Evolutionary conservation across 2,797 vertebrate genomes (phyloP), one percentile per base, ranked within the genome.

Genomic region (Onychomys torridus): DNA sequence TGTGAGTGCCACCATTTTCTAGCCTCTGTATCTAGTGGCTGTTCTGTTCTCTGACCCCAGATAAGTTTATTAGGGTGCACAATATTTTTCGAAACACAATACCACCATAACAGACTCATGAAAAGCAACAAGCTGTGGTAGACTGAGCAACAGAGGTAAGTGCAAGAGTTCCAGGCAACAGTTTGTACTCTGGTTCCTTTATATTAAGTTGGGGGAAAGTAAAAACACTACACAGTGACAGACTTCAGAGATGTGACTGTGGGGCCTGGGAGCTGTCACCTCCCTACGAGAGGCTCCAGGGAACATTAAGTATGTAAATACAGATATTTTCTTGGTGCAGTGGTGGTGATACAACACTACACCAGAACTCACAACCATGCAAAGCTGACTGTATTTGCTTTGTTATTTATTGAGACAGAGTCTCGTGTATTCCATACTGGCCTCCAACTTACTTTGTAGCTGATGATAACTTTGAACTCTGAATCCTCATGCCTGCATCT

Each of bases 151-250:
- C 11, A 2, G 4, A 23, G 46, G 23, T 0, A 25, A 34, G 6
- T 1, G 40, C 61, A 5, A 0, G 4, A 12, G n/a, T 3, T n/a
- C 76, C 0, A 12, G n/a, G 55, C 43, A 13, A 13, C 55, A 43
- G 84, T 63, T 81, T 37, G 2, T 5, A 13, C 59, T 67, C 40
- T 2, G n/a, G 10, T 25, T 61, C 57, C 43, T 43, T 67, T n/a
- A 21, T 29, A 3, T n/a, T 6, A 34, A 16, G 40, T 69, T 13
- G 57, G 34, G 43, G 46, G 1, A 59, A 88, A 57, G 82, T 25
- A 34, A 63, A 73, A 29, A 11, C 37, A 21, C n/a, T 5, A 37
- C 6, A 7, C 3, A 23, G n/a, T 6, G 55, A 8, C 5, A 13
- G 76, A 19, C 27, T 34, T 77, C 46, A 11, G n/a, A 2, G 34